Conservation (phyloP, 2,888 invertebrate species). For the Chirona hameri region DNA sequence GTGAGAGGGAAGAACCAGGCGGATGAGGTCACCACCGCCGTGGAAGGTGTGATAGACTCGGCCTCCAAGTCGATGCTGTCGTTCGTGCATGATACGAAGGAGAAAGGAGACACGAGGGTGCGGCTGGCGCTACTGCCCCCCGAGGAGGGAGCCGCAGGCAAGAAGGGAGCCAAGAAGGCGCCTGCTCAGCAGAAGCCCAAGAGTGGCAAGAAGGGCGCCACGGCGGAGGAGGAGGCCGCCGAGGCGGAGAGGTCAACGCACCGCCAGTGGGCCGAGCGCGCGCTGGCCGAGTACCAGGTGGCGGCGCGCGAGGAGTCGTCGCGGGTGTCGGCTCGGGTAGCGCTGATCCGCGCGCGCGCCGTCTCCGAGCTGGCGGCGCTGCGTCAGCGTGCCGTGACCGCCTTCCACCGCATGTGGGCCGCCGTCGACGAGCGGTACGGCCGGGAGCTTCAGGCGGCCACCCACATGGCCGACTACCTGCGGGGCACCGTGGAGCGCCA, state of each 20-base stretch:
- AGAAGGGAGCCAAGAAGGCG: neutral
- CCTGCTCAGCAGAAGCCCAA: neutral
- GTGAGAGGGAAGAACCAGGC: neutral
- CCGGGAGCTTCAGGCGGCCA: neutral
- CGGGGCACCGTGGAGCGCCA: neutral
- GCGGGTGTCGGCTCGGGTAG: neutral
- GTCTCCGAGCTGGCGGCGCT: neutral
- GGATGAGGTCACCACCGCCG: conserved; percentile 9
- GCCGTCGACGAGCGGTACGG: neutral
- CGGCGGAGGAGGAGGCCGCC: neutral
- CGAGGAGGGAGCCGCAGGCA: neutral
- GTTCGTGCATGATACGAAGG: neutral
- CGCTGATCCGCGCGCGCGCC: neutral
- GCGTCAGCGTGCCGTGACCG: neutral
- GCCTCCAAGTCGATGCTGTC: neutral
- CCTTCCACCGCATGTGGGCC: neutral
- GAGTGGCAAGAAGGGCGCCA: neutral
- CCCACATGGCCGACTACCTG: conserved; percentile 13
- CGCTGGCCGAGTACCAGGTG: conserved; percentile 11
- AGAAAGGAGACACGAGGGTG: neutral
- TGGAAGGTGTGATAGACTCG: neutral
- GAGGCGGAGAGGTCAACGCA: neutral
- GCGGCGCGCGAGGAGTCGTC: conserved; percentile 9
- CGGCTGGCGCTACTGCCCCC: neutral
- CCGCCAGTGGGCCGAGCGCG: neutral